Conservation (phyloP, 35 echinoderm and acorn worm genomes). For the Eucidaris tribuloides region DNA sequence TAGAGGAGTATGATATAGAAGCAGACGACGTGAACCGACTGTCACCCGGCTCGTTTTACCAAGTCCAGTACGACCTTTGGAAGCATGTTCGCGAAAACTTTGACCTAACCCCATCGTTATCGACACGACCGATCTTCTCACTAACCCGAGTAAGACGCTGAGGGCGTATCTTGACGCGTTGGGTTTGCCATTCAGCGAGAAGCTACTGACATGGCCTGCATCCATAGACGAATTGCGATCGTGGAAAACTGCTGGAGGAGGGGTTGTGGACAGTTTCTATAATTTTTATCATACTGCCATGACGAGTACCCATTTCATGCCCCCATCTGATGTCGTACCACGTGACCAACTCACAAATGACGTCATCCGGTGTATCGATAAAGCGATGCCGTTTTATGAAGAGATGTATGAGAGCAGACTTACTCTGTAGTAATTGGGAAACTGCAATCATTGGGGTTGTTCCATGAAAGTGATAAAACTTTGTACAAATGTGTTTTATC, state of each 20-base stretch:
- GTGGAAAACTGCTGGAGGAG: background rate
- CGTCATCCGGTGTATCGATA: background rate
- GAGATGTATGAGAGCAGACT: background rate
- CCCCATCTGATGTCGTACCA: background rate
- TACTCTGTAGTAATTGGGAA: too few species aligned
- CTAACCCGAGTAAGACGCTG: background rate
- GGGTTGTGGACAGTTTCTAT: background rate
- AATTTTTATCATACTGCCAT: background rate
- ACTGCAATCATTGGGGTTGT: too few species aligned
- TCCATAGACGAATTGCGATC: background rate
- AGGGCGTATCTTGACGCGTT: background rate
- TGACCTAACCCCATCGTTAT: conserved; percentile 21
- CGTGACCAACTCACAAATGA: background rate
- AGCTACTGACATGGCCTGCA: background rate
- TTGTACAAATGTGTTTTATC: too few species aligned
- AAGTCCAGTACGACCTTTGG: background rate
- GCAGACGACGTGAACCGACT: background rate
- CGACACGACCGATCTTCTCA: conserved; percentile 5
- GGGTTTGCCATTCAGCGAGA: background rate
- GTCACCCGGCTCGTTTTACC: background rate
- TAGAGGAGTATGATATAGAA: background rate
- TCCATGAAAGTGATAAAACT: too few species aligned
- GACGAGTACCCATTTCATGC: background rate
- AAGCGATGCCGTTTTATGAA: background rate
- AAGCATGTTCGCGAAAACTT: conserved; percentile 11